Percentiles rank a stretch among this genome's conserved stretches.
These are phyloP conservation scores for Hydractinia echinata DNA, from an alignment of 30 jellyfish, hydroid and myxozoan species.

Conservation along the genomic window DNA sequence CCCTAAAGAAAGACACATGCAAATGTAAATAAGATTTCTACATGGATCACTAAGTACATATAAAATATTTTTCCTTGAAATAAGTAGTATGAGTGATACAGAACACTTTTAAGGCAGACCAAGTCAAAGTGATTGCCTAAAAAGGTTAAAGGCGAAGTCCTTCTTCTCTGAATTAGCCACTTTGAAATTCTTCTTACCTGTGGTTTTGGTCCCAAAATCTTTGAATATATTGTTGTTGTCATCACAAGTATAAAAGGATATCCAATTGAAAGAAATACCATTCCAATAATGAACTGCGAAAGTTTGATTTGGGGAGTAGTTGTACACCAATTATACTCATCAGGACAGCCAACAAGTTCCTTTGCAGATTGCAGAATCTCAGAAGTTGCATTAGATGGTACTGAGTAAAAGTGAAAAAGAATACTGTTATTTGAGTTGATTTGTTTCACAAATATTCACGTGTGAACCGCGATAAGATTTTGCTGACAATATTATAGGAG, in stretches of 20 bases:
- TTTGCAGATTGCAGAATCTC: neutral
- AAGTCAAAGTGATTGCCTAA: neutral
- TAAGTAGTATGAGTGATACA: neutral
- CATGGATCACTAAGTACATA: neutral
- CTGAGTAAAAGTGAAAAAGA: too few relatives aligned
- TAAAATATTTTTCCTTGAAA: neutral
- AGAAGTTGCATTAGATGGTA: too few relatives aligned
- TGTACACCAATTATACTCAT: slow-evolving; percentile 60
- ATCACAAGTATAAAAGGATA: slow-evolving; percentile 51
- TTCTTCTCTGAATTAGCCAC: neutral
- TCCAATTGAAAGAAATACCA: slow-evolving; percentile 54
- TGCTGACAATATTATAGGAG: neutral
- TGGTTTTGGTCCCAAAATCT: slow-evolving; percentile 34
- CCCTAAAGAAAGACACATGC: slow-evolving; percentile 30
- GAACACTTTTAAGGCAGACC: neutral
- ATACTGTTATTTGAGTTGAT: too few relatives aligned
- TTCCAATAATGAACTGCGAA: slow-evolving; percentile 56
- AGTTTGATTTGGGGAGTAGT: slow-evolving; percentile 49
- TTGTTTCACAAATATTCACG: neutral
- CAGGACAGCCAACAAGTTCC: slow-evolving; percentile 62
- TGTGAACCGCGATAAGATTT: neutral
- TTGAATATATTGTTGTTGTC: slow-evolving; percentile 30
- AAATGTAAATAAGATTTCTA: neutral
- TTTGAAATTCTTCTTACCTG: neutral
- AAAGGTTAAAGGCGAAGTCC: neutral